These are phyloP conservation scores for Bellardia pandia DNA, from an alignment of 2,888 invertebrate species.

Conservation along the genomic window DNA sequence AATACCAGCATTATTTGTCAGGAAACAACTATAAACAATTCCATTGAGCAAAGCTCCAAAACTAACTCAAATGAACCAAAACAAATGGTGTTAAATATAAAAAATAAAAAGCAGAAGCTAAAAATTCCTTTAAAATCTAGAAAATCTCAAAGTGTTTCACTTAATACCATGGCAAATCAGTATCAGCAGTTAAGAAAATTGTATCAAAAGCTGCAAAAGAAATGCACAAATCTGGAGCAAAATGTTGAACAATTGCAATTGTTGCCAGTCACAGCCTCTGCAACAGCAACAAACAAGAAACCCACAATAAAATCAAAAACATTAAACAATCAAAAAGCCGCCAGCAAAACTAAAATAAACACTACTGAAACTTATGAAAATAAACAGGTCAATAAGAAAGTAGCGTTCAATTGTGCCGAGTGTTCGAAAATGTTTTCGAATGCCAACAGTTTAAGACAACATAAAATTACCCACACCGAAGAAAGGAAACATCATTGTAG, in stretches of 20 bases:
- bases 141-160: constrained; percentile 59
- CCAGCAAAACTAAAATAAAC: not conserved
- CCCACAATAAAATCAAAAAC: not conserved
- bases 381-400: not conserved
- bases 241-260: constrained; percentile 70
- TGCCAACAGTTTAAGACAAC: constrained; percentile 79
- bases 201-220: constrained; percentile 66
- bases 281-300: constrained; percentile 12
- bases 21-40: not conserved
- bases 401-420: constrained; percentile 67
- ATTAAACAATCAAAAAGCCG: not conserved
- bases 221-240: constrained; percentile 67
- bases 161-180: constrained; percentile 65
- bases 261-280: constrained; percentile 5
- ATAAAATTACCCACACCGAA: constrained; percentile 82
- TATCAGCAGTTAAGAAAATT: constrained; percentile 68
- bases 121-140: constrained; percentile 41
- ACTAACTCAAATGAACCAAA: not conserved
- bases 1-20: not conserved
- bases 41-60: not conserved
- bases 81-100: constrained; percentile 3
- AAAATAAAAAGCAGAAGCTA: constrained; percentile 21
- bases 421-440: constrained; percentile 74
- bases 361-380: not conserved
- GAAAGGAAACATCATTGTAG: constrained; percentile 81